phyloP scores from a whole-genome alignment of 2,888 invertebrate species.

The Leptopilina myrica region DNA sequence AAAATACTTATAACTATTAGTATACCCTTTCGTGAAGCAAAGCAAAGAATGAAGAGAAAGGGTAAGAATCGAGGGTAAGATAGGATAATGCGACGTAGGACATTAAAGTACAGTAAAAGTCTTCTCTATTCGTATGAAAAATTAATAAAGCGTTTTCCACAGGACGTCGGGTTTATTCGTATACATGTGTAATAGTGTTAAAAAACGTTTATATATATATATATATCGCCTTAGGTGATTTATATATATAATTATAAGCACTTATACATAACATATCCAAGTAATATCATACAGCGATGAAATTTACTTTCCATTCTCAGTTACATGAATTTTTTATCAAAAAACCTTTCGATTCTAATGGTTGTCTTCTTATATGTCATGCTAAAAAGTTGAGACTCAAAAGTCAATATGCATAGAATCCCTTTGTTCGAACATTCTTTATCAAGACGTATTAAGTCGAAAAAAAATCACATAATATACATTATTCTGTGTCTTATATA shows the following conservation, averaged over 20 bases:
- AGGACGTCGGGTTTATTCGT: too few relatives aligned
- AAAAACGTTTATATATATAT: too few relatives aligned
- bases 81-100: not conserved
- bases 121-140: too few relatives aligned
- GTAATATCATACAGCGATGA: slow-evolving; percentile 30
- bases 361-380: not conserved
- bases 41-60: not conserved
- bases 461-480: too few relatives aligned
- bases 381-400: not conserved
- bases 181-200: too few relatives aligned
- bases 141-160: too few relatives aligned
- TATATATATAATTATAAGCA: slow-evolving; percentile 27
- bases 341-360: slow-evolving; percentile 18
- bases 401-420: not conserved
- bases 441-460: too few relatives aligned
- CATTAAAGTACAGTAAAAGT: too few relatives aligned
- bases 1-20: too few relatives aligned
- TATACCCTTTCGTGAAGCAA: not conserved
- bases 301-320: not conserved
- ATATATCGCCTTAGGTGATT: not conserved
- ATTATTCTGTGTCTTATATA: too few relatives aligned
- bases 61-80: slow-evolving; percentile 23
- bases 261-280: not conserved
- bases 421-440: not conserved
- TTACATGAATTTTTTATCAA: slow-evolving; percentile 17